Evolutionary conservation across 2,113 vertebrate genomes (phyloP), one percentile per base, ranked within the genome.

Genomic region (Sarotherodon lohbergeri): DNA sequence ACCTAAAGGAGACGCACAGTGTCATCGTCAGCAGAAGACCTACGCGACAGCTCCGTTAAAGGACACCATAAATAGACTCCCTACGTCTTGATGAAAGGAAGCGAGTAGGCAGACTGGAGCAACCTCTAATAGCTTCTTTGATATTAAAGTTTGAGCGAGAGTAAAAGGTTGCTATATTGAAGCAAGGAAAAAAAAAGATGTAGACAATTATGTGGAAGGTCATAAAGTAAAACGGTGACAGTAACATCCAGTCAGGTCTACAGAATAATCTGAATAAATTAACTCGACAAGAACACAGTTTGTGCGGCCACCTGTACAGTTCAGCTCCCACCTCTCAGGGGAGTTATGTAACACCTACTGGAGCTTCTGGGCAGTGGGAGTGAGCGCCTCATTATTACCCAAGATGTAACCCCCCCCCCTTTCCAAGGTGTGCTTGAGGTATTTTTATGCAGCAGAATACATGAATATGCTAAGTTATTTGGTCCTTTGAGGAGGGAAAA

Each of bases 1-100:
- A 98, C 97, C 98, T 99, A 94, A 29, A 68, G 76, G 46, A 71
- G 48, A 90, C 34, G 80, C 32, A 78, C 22, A 4, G 78, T 90
- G 3, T 87, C 50, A 54, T 89, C 22, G 29, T 55, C 50, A 78
- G 29, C 54, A 61, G 56, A 54, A 56, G 27, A 43, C 9, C 16
- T 34, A 16, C 7, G 17, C 32, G 16, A 81, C 78, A 32, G 29
- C 36, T 78, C 48, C 29, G 34, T n/a, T 32, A 16, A n/a, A 54
- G 41, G 57, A 84, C 39, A 9, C 3, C 9, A 43, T 27, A 46
- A 27, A 84, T 16, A 6, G 16, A 43, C 54, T 16, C 16, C 71
- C 24, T 48, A 7, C 2, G 48, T 12, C 39, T 14, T 50, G 5
- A 41, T 55, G 13, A 73, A 55, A 66, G 16, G 10, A 73, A 43